Base-by-base conservation (phyloP, 2,888 invertebrate species). In the Dolichopus griseipennis region DNA sequence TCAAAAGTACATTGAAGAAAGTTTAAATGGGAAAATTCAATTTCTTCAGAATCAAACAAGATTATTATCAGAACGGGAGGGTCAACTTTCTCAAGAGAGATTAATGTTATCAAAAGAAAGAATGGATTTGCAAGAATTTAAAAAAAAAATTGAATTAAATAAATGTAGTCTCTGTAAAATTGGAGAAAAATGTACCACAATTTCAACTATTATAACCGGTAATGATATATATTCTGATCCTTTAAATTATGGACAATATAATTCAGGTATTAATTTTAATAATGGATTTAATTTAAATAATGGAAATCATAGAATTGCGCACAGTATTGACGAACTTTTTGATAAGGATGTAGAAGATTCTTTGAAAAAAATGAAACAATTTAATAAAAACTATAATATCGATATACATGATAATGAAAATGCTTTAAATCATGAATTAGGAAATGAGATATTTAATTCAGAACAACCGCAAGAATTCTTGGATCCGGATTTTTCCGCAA, bases 91-190 rank as follows among this genome's bases (percentile, higher is more conserved):
- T 0, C 78, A 79, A 70, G 81, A 81, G 63, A 77, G 80, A 34
- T 71, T 81, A 61, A 69, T 76, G 0, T 68, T 82, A 4, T 75
- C 79, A 0, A 77, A 78, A 68, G 80, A 82, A 69, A 80, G 81
- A 33, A 75, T 81, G 5, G 73, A 76, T 4, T 22, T 82, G 43
- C 78, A 80, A 37, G 76, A 76, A 65, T 61, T 77, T 0, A 78
- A 77, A 68, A 70, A 74, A 21, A 75, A 76, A 67, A 70, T 81
- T 10, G 75, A 76, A 15, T 75, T 77, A 65, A 74, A 72, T 7
- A 77, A 77, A 65, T 81, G 81, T 61, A 75, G 79, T n/a, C 74
- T 82, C 1, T 81, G 81, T 69, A 76, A 76, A 68, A 77, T 81
- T 71, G 78, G 77, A 2, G 78, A 78, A 21, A 75, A 73, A 27